Conservation (phyloP, 2,888 invertebrate genomes). For the Chirona hameri region DNA sequence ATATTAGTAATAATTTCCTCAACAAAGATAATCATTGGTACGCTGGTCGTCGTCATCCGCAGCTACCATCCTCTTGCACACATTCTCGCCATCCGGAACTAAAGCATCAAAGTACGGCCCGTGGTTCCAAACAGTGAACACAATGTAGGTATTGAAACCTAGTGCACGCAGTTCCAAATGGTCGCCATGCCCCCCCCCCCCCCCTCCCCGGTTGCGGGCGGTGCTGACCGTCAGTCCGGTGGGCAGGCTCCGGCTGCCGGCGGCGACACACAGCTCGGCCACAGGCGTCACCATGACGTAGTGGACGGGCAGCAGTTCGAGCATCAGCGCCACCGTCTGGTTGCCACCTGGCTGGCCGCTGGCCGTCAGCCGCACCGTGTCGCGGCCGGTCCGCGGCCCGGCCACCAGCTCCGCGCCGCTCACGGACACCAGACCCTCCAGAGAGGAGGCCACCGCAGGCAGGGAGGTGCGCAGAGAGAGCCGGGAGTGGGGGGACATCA, state of each 20-base stretch:
- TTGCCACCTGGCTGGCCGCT: background rate
- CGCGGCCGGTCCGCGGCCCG: conserved; percentile 3
- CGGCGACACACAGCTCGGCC: background rate
- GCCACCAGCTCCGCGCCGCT: background rate
- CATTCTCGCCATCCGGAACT: too few species aligned
- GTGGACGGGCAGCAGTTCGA: conserved; percentile 12
- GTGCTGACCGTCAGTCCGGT: background rate
- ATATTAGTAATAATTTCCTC: too few species aligned
- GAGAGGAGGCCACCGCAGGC: background rate
- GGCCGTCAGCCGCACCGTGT: background rate
- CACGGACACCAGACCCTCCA: background rate
- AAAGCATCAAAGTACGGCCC: too few species aligned
- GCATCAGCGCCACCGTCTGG: conserved; percentile 3
- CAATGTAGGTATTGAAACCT: too few species aligned
- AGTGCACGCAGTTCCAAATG: too few species aligned
- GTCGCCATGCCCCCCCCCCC: background rate
- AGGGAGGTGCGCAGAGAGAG: background rate
- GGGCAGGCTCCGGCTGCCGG: background rate
- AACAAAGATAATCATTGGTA: too few species aligned
- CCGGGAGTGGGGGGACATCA: conserved; percentile 13
- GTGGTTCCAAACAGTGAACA: too few species aligned
- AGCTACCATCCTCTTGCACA: too few species aligned
- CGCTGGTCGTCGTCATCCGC: too few species aligned
- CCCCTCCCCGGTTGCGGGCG: background rate
- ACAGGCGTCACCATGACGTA: conserved; percentile 22